These are phyloP conservation scores for Noctua janthe DNA, from an alignment of 2,888 invertebrate species.

Conservation along the genomic window DNA sequence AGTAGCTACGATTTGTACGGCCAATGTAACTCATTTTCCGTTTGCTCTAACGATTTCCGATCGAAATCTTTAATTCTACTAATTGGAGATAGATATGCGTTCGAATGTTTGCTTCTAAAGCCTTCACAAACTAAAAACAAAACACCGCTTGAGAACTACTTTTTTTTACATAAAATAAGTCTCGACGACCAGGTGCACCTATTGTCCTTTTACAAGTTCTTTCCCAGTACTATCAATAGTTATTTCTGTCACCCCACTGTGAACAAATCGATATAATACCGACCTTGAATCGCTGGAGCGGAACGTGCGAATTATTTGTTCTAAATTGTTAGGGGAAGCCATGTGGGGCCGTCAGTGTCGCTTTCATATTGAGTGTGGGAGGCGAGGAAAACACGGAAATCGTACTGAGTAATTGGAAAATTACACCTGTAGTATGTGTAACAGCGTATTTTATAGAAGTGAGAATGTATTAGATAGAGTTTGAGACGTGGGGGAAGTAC, in stretches of 20 bases:
- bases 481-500: too few species aligned
- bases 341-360: constrained; percentile 57
- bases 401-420: constrained; percentile 13
- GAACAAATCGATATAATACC: constrained; percentile 79
- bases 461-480: too few species aligned
- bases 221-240: constrained; percentile 27
- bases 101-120: not conserved
- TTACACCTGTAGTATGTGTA: constrained; percentile 16
- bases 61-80: not conserved
- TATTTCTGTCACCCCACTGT: constrained; percentile 71
- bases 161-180: not conserved
- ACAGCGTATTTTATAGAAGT: too few species aligned
- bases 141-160: not conserved
- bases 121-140: not conserved
- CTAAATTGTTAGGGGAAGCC: constrained; percentile 69
- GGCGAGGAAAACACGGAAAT: constrained; percentile 20
- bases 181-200: not conserved
- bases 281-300: constrained; percentile 84
- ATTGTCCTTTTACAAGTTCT: constrained; percentile 4
- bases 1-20: constrained; percentile 5
- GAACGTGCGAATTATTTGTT: constrained; percentile 80
- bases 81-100: not conserved
- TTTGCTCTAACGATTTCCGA: not conserved
- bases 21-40: not conserved
- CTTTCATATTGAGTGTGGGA: constrained; percentile 51